A percentile compares a stretch with the other conserved stretches of the same genome.
phyloP scores from a whole-genome alignment of 2,888 invertebrate species.

The Oligia fasciuncula region DNA sequence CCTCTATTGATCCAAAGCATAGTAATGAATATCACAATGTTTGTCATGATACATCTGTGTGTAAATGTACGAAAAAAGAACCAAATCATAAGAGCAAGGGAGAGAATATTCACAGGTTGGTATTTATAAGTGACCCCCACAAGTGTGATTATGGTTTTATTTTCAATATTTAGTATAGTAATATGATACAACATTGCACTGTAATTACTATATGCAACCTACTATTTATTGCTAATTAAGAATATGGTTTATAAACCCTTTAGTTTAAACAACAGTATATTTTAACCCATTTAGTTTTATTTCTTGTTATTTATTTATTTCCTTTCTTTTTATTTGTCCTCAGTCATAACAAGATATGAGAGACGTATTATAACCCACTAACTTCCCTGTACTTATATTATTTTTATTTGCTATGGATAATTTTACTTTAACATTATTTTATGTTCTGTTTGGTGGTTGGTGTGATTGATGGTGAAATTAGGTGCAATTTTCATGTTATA shows the following conservation, averaged over 20 bases:
- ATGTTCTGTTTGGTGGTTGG: conserved; percentile 88
- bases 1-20: conserved; percentile 98
- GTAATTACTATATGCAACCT: conserved; percentile 49
- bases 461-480: conserved; percentile 86
- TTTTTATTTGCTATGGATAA: conserved; percentile 62
- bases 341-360: conserved; percentile 40
- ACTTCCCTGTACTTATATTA: conserved; percentile 69
- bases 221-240: conserved; percentile 50
- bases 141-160: conserved; percentile 38
- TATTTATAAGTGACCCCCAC: conserved; percentile 56
- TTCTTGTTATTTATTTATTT: conserved; percentile 54
- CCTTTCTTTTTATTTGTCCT: conserved; percentile 46
- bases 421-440: conserved; percentile 84
- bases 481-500: conserved; percentile 90
- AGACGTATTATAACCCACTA: conserved; percentile 55
- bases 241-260: conserved; percentile 40
- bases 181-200: conserved; percentile 41
- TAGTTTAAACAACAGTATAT: conserved; percentile 35
- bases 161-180: conserved; percentile 28
- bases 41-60: conserved; percentile 98
- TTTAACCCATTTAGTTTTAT: conserved; percentile 44
- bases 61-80: conserved; percentile 95
- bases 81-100: conserved; percentile 93
- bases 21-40: conserved; percentile 99
- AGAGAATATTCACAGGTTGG: conserved; percentile 96